Base-by-base conservation (phyloP, 2,797 vertebrate genomes). In the Anguilla anguilla region DNA sequence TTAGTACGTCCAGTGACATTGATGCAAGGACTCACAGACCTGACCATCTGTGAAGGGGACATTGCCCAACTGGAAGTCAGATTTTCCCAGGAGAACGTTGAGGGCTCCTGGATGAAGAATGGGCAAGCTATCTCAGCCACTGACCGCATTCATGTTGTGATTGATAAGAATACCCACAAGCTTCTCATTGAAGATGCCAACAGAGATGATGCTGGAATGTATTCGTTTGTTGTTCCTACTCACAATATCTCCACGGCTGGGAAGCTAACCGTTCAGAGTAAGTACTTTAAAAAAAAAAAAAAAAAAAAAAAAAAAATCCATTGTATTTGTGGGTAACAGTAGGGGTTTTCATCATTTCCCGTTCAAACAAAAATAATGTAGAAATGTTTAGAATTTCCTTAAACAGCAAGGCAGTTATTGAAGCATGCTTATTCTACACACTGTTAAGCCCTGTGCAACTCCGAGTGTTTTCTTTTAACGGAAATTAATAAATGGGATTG, bases 61-160 rank as follows among this genome's bases (percentile, higher is more conserved):
- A 99, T 99, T 6, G 98, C 98, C 87, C 98, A 99, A 91, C 95
- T 99, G 90, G 99, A 99, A 95, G 98, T 99, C 81, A 96, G 96
- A 93, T 97, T 99, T 86, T 99, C 99, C 83, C 96, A 98, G 90
- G 98, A 99, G 96, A 99, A 98, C 0, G 97, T 97, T 31, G 98
- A 99, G 90, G 98, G 98, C 22, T 93, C 97, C 88, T 99, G 99
- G 99, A 96, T 97, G 97, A 99, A 98, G 95, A 97, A 96, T 43
- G 96, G 97, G n/a, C 94, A 96, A 69, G 96, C 97, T 92, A 94
- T 99, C 86, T 94, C 97, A 0, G 96, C 97, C 49, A 96, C 97
- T 0, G 98, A 99, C 90, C 96, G 97, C 1, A 92, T 99, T 92
- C 98, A 99, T 91, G 96, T 99, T 1, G 97, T 99, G 7, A 96